phyloP scores from a whole-genome alignment of 1,140 invertebrate genomes.

The Megathymus violae region DNA sequence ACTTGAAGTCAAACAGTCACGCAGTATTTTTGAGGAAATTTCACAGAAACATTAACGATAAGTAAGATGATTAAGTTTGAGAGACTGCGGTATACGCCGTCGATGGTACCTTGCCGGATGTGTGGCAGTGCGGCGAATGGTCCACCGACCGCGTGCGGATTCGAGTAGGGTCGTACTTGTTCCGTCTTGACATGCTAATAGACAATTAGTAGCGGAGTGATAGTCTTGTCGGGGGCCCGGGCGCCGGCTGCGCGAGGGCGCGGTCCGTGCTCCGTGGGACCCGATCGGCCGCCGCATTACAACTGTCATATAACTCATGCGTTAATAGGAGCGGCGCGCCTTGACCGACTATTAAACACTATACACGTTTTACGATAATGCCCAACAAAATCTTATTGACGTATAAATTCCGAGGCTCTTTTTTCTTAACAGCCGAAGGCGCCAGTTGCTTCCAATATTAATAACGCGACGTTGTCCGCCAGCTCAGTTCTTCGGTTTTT shows the following conservation, averaged over 20 bases:
- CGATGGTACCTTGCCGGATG: too few relatives aligned
- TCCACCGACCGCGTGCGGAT: too few relatives aligned
- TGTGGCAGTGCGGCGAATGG: too few relatives aligned
- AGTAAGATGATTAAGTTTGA: too few relatives aligned
- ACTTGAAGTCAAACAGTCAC: too few relatives aligned
- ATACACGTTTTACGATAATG: conserved; percentile 77
- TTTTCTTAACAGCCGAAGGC: conserved; percentile 71
- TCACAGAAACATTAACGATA: too few relatives aligned
- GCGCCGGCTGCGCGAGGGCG: not conserved
- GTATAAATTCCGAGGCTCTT: conserved; percentile 75
- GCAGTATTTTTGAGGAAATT: too few relatives aligned
- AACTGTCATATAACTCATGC: conserved; percentile 75
- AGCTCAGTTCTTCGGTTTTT: conserved; percentile 73
- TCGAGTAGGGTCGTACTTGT: too few relatives aligned
- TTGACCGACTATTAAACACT: conserved; percentile 78
- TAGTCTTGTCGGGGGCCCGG: conserved; percentile 1
- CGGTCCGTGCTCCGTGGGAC: conserved; percentile 9
- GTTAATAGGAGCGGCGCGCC: conserved; percentile 74
- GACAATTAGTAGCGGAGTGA: not conserved
- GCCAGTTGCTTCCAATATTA: conserved; percentile 76
- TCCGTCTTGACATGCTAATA: too few relatives aligned
- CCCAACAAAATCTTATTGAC: conserved; percentile 77
- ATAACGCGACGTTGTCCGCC: conserved; percentile 59
- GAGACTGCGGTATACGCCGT: too few relatives aligned
- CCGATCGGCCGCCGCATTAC: conserved; percentile 45